Percentiles rank a stretch among this genome's conserved stretches.
phyloP scores from a whole-genome alignment of 2,797 vertebrate genomes.

The Anabacerthia variegaticeps region DNA sequence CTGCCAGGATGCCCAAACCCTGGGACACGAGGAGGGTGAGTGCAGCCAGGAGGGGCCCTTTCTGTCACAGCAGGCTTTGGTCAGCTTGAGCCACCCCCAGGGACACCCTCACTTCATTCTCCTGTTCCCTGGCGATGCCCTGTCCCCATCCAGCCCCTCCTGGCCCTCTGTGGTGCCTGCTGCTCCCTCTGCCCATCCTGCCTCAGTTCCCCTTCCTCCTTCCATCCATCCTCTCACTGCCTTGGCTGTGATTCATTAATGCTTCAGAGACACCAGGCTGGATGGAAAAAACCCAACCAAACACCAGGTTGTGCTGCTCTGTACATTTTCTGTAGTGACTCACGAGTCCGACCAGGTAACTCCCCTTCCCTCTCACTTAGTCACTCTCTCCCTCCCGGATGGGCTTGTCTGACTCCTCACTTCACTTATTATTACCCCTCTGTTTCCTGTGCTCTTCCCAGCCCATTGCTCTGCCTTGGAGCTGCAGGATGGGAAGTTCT shows the following conservation, averaged over 20 bases:
- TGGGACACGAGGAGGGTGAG: fast-evolving
- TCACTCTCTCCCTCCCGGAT: slow-evolving; percentile 35
- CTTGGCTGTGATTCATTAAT: slow-evolving; percentile 20
- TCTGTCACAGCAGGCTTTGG: neutral
- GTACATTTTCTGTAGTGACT: slow-evolving; percentile 52
- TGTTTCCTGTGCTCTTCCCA: neutral
- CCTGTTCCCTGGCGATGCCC: neutral
- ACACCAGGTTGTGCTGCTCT: slow-evolving; percentile 20
- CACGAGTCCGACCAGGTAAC: slow-evolving; percentile 42
- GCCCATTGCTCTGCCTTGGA: neutral
- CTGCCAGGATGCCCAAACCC: neutral
- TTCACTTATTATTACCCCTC: neutral
- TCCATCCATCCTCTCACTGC: neutral
- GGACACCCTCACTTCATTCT: neutral
- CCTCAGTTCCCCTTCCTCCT: neutral
- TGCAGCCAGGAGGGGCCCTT: neutral
- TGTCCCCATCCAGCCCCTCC: neutral
- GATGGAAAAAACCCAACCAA: slow-evolving; percentile 39
- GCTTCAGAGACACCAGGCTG: neutral
- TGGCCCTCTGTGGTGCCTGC: neutral
- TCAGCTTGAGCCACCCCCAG: neutral
- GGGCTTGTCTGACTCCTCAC: slow-evolving; percentile 2
- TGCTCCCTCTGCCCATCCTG: neutral
- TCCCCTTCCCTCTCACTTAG: slow-evolving; percentile 50
- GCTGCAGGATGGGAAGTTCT: slow-evolving; percentile 36